Base-by-base conservation (phyloP, 2,888 invertebrate species). In the Cerastis leucographa region DNA sequence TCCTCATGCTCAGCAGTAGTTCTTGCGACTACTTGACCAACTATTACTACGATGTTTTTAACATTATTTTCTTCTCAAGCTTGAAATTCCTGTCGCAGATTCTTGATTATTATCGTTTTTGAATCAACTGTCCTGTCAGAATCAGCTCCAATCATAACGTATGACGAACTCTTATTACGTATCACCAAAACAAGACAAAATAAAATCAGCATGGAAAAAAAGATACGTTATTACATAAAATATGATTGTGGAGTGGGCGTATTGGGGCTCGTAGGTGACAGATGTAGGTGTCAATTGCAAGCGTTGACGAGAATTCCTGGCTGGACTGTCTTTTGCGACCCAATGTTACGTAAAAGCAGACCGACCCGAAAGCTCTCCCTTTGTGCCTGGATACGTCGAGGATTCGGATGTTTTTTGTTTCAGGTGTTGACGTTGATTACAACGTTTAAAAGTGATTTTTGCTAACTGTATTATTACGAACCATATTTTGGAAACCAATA, bases 241-340 rank as follows among this genome's bases (percentile, higher is more conserved):
- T 68, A 75, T 25, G 29, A 54, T 56, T 73, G 42, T 80, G 69
- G 67, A 70, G 14, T 51, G 70, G 67, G 74, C 85, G 61, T 70
- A 73, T 78, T 19, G 22, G 22, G n/a, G 64, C 46, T 71, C 68
- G 75, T 75, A 71, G 83, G 83, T 84, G 88, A 85, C 84, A 90
- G 65, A 83, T 83, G 70, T 76, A 78, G 76, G 76, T 91, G 91
- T 91, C 91, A 76, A 69, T 61, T 79, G 82, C 91, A 92, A 84
- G 51, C 73, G 65, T 77, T 86, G 79, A 83, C 81, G 77, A 79
- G 79, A 77, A 75, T 71, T 72, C 72, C 76, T 69, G 74, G n/a
- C 77, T 68, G 71, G 77, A 74, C 68, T 85, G 78, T 85, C 84
- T 84, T 76, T 72, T 70, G 56, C 74, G 68, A 56, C 64, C 44